A percentile compares a stretch with the other conserved stretches of the same genome.
Conservation (phyloP, 2,113 vertebrate genomes). For the Dendrocopos noguchii region DNA sequence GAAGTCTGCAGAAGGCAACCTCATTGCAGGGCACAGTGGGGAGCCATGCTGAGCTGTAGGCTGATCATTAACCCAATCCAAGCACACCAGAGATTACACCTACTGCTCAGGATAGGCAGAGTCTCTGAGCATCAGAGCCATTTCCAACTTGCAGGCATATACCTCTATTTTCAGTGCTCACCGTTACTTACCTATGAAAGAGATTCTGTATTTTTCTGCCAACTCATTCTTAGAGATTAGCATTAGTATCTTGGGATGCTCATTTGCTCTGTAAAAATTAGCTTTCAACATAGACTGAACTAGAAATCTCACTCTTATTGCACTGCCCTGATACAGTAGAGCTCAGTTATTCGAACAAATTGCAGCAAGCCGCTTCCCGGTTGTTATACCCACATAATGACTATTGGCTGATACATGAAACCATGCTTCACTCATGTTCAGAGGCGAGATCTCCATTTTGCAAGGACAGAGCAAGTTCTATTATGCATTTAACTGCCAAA, state of each 20-base stretch:
- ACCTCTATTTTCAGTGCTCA: neutral
- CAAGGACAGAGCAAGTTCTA: constrained; percentile 66
- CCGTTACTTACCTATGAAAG: constrained; percentile 40
- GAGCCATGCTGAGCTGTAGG: neutral
- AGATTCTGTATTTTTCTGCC: constrained; percentile 24
- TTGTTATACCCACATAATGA: constrained; percentile 41
- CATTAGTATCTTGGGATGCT: constrained; percentile 30
- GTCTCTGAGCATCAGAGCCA: neutral
- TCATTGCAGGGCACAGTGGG: neutral
- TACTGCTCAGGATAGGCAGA: neutral
- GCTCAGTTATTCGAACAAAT: constrained; percentile 44
- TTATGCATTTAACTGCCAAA: constrained; percentile 58
- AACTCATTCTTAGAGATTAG: constrained; percentile 38
- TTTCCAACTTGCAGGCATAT: neutral
- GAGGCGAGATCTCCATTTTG: constrained; percentile 58
- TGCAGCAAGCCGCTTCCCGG: constrained; percentile 6
- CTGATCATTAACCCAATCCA: neutral
- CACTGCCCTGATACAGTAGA: neutral
- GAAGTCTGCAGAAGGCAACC: neutral
- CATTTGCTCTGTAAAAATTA: constrained; percentile 37
- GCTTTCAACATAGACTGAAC: constrained; percentile 17
- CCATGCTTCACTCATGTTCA: constrained; percentile 4
- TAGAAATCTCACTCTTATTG: constrained; percentile 38
- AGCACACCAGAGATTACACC: neutral
- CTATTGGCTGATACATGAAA: constrained; percentile 19